These are phyloP conservation scores for Vireo griseus DNA, from an alignment of 2,797 vertebrate species.

Conservation along the genomic window DNA sequence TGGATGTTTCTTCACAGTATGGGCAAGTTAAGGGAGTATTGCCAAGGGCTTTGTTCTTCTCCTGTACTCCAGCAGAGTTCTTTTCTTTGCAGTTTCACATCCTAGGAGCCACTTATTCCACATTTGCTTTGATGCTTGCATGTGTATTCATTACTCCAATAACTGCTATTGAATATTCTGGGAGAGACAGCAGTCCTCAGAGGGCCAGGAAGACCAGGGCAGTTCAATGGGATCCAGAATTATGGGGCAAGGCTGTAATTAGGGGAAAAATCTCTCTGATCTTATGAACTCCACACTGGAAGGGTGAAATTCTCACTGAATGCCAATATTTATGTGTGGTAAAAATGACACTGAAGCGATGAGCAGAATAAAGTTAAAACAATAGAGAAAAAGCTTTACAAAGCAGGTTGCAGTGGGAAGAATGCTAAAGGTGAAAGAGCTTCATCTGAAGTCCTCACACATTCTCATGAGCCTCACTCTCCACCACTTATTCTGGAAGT, in stretches of 20 bases:
- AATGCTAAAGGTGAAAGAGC: neutral
- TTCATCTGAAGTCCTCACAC: neutral
- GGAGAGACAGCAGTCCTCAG: neutral
- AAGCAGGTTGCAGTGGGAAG: neutral
- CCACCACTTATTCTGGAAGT: neutral
- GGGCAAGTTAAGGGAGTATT: neutral
- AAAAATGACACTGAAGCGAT: neutral
- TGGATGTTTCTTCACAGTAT: neutral
- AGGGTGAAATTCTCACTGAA: neutral
- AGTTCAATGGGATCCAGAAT: neutral
- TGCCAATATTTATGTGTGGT: neutral
- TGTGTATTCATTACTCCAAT: neutral
- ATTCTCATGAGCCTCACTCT: neutral
- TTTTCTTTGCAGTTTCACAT: neutral
- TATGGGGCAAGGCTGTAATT: neutral
- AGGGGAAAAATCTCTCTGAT: neutral
- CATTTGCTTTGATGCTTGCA: neutral
- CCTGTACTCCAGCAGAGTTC: neutral
- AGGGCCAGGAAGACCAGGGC: neutral
- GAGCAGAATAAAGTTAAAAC: neutral
- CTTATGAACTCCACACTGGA: neutral
- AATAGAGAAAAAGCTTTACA: neutral
- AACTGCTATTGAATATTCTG: neutral
- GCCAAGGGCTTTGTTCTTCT: neutral
- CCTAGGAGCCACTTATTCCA: neutral